Percentiles rank a stretch among this genome's conserved stretches.
Conservation (phyloP, 2,888 invertebrate genomes). For the Lithophane ornitopus region DNA sequence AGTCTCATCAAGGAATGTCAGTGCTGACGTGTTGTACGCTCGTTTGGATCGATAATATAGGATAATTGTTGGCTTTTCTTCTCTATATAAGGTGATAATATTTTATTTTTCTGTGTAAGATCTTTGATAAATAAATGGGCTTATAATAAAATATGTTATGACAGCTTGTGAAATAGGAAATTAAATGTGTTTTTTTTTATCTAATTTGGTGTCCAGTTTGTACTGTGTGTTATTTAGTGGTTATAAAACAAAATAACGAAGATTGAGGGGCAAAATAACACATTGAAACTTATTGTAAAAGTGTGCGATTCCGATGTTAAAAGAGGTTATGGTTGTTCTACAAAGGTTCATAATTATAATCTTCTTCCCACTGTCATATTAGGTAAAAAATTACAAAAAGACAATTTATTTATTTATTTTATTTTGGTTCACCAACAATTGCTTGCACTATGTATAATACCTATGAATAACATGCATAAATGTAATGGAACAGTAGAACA, state of each 20-base stretch:
- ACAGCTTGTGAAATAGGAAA: background rate
- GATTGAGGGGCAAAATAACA: background rate
- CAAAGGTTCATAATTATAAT: no score
- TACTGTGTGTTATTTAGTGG: no score
- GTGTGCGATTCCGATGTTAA: background rate
- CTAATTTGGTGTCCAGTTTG: background rate
- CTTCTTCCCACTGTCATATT: no score
- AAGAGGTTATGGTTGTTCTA: no score
- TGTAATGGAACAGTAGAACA: no score
- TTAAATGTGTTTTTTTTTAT: background rate
- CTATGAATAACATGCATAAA: no score
- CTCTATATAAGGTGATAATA: background rate
- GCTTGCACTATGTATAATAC: no score
- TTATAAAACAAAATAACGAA: background rate
- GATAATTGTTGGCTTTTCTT: background rate
- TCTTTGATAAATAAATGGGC: background rate
- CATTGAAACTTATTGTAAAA: background rate
- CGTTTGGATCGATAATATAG: conserved; percentile 20
- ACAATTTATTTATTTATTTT: no score
- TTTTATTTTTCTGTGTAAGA: background rate
- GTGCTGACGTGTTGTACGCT: conserved; percentile 30
- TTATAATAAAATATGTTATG: background rate
- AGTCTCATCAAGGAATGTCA: conserved; percentile 57
- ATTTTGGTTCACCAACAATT: no score
- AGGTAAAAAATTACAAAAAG: background rate